Conservation (phyloP, 2,113 vertebrate genomes). For the Anguilla japonica region DNA sequence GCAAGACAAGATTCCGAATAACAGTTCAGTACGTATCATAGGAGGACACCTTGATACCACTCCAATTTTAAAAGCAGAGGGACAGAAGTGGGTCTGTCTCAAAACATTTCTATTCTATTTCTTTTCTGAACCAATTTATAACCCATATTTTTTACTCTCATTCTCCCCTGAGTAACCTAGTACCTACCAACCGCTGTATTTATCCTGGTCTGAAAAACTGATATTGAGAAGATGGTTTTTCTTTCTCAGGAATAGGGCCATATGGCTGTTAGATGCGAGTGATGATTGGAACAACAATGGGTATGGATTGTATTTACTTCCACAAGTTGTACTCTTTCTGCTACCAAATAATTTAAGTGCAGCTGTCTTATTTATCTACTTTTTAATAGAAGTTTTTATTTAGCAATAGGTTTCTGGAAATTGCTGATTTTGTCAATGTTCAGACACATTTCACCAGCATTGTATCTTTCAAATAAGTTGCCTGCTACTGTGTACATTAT, state of each 20-base stretch:
- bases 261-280: too few relatives aligned
- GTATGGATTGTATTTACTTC: too few relatives aligned
- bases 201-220: not conserved
- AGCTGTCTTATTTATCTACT: constrained; percentile 1
- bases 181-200: not conserved
- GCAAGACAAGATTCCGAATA: not conserved
- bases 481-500: not conserved
- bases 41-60: not conserved
- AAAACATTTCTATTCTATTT: not conserved
- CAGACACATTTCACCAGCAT: not conserved
- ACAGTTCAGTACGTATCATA: not conserved
- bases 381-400: not conserved
- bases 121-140: too few relatives aligned
- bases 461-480: not conserved
- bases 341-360: too few relatives aligned
- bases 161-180: too few relatives aligned
- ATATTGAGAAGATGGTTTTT: too few relatives aligned
- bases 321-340: too few relatives aligned
- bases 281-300: too few relatives aligned
- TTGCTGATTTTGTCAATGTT: not conserved
- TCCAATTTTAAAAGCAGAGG: not conserved
- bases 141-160: too few relatives aligned
- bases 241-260: too few relatives aligned
- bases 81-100: not conserved
- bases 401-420: not conserved